A percentile compares a stretch with the other conserved stretches of the same genome.
phyloP scores from a whole-genome alignment of 2,797 vertebrate species.

The Limnodromus scolopaceus region DNA sequence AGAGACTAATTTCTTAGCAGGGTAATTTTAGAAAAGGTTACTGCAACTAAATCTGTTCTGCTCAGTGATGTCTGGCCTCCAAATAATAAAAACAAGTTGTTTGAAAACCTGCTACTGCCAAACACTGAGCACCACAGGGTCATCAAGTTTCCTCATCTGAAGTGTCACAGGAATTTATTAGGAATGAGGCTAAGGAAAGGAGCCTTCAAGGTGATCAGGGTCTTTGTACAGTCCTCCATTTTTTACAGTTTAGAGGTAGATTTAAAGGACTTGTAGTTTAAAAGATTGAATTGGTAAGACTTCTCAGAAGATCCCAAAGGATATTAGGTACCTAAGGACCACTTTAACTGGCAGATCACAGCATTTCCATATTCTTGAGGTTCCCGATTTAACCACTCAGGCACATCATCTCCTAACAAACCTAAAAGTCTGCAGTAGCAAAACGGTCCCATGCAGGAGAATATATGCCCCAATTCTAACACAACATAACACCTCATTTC shows the following conservation, averaged over 20 bases:
- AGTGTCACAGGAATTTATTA: neutral
- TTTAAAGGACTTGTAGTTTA: neutral
- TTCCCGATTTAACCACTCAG: rapidly evolving
- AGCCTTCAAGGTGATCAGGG: neutral
- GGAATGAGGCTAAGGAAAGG: neutral
- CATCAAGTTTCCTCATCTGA: neutral
- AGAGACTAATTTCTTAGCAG: neutral
- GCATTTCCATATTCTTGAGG: neutral
- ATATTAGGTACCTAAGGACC: neutral
- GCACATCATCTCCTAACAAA: neutral
- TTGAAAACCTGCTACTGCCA: neutral
- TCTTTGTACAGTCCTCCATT: neutral
- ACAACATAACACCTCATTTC: neutral
- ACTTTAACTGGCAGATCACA: neutral
- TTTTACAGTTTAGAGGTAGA: neutral
- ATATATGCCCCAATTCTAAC: neutral
- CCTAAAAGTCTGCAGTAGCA: neutral
- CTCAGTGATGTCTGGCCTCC: neutral
- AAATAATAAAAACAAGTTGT: neutral
- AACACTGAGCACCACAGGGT: neutral
- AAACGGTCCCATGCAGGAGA: neutral
- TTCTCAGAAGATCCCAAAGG: neutral
- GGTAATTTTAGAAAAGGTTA: neutral
- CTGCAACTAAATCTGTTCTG: neutral
- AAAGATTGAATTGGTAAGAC: neutral